A percentile compares a stretch with the other conserved stretches of the same genome.
These are phyloP conservation scores for Lithodes maja DNA, from an alignment of 2,888 invertebrate genomes.

Conservation along the genomic window DNA sequence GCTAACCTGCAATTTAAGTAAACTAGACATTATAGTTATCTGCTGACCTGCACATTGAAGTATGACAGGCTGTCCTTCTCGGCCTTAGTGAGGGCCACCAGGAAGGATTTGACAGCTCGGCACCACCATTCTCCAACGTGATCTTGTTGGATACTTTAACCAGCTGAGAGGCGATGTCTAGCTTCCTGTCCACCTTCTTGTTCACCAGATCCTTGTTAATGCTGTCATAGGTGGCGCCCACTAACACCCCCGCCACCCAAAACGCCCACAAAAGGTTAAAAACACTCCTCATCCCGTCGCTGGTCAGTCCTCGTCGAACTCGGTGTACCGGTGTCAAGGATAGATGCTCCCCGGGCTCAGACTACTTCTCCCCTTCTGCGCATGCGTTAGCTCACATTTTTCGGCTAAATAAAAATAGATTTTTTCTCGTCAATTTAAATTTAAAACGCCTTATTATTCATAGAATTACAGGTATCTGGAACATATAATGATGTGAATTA, in stretches of 20 bases:
- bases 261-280: not conserved
- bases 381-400: too few relatives aligned
- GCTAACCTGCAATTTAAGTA: too few relatives aligned
- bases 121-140: conserved; percentile 87
- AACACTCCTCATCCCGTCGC: not conserved
- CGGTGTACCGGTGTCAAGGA: too few relatives aligned
- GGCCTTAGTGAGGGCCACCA: conserved; percentile 82
- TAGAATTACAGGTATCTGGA: too few relatives aligned
- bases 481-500: too few relatives aligned
- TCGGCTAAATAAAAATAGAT: too few relatives aligned
- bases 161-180: conserved; percentile 92
- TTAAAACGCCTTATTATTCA: too few relatives aligned
- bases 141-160: conserved; percentile 88
- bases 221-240: conserved; percentile 25
- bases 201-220: conserved; percentile 72
- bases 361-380: too few relatives aligned
- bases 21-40: too few relatives aligned
- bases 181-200: conserved; percentile 86
- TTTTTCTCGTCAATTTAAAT: too few relatives aligned
- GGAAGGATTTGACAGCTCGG: conserved; percentile 82
- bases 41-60: conserved; percentile 79
- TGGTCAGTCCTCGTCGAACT: too few relatives aligned
- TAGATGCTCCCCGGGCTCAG: too few relatives aligned
- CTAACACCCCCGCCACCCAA: not conserved
- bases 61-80: conserved; percentile 82